A percentile compares a stretch with the other conserved stretches of the same genome.
Conservation (phyloP, 2,888 invertebrate genomes). For the Polydrusus tereticollis region DNA sequence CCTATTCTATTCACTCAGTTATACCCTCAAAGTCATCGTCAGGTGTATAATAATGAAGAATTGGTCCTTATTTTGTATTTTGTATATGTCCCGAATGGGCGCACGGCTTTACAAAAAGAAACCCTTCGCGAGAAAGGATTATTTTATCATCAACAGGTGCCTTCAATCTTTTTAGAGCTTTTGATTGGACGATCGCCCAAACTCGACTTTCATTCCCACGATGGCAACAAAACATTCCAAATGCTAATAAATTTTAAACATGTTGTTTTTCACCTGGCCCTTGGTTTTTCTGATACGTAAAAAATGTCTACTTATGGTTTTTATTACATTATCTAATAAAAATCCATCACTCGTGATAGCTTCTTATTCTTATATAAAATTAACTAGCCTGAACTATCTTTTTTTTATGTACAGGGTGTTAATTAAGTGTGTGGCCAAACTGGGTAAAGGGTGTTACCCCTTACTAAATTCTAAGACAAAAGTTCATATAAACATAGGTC, state of each 20-base stretch:
- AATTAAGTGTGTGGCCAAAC: too few relatives aligned
- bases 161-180: conserved; percentile 34
- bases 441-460: too few relatives aligned
- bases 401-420: too few relatives aligned
- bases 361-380: not conserved
- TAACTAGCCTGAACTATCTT: too few relatives aligned
- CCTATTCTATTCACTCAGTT: conserved; percentile 3
- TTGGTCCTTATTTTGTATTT: conserved; percentile 15
- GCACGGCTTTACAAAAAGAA: conserved; percentile 33
- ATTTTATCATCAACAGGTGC: conserved; percentile 58
- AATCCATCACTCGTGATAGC: not conserved
- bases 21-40: conserved; percentile 12
- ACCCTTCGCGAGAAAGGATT: conserved; percentile 50
- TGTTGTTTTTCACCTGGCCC: conserved; percentile 28
- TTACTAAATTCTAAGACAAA: too few relatives aligned
- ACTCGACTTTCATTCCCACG: conserved; percentile 35
- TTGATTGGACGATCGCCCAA: conserved; percentile 31
- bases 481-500: too few relatives aligned
- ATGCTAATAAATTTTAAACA: conserved; percentile 31
- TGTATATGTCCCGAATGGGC: conserved; percentile 28
- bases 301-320: not conserved
- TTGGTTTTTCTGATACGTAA: conserved; percentile 5
- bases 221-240: conserved; percentile 31
- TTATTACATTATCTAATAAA: not conserved
- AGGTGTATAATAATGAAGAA: conserved; percentile 36